A percentile compares a stretch with the other conserved stretches of the same genome.
Evolutionary conservation across 2,113 vertebrate genomes (phyloP).

Genomic region (Pelmatolapia mariae): DNA sequence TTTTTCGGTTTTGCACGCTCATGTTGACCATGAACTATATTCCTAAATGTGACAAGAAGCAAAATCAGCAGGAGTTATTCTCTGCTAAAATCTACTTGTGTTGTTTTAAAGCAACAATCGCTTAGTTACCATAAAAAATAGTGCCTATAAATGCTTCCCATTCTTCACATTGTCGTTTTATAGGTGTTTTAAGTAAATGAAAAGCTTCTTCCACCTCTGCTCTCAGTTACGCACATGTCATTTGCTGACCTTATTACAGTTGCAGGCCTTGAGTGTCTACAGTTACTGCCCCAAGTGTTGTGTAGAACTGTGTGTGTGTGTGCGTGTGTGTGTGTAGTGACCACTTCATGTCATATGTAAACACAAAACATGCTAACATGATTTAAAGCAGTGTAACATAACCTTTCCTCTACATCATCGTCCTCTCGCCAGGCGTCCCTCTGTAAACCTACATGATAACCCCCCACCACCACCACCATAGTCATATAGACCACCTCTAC

Average conservation of each 20-base stretch:
- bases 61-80: not conserved
- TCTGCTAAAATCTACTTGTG: not conserved
- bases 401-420: not conserved
- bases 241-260: not conserved
- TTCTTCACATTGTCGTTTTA: not conserved
- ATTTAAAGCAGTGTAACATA: conserved; percentile 3
- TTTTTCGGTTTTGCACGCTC: fast-evolving
- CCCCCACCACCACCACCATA: fast-evolving
- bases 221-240: not conserved
- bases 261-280: not conserved
- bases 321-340: not conserved
- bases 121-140: not conserved
- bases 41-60: not conserved
- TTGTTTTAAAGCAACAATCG: not conserved
- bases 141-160: not conserved
- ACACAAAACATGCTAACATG: conserved; percentile 10
- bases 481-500: not conserved
- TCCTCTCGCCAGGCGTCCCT: not conserved
- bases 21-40: not conserved
- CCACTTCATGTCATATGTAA: not conserved
- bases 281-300: not conserved
- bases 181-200: not conserved
- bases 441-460: not conserved
- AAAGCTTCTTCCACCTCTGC: not conserved
- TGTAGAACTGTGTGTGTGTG: not conserved